These are phyloP conservation scores for Maniola hyperantus DNA, from an alignment of 2,888 invertebrate genomes.

Conservation along the genomic window DNA sequence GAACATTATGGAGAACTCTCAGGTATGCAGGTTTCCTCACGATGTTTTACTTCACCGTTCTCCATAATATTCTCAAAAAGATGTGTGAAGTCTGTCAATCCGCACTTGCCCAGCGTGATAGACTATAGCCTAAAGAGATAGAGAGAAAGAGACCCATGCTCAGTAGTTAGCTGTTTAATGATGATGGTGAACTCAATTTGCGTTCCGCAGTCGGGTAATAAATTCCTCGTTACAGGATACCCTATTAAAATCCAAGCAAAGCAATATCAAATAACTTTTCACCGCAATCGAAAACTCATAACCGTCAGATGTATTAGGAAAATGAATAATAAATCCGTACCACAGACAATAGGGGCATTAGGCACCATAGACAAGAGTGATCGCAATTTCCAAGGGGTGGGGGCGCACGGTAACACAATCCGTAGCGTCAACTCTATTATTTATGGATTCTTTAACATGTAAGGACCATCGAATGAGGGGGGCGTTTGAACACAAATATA, in stretches of 20 bases:
- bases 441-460: conserved; percentile 83
- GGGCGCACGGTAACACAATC: conserved; percentile 69
- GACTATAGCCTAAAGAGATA: too few species aligned
- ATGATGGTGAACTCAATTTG: too few species aligned
- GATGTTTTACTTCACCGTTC: too few species aligned
- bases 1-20: too few species aligned
- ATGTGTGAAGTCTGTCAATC: too few species aligned
- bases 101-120: too few species aligned
- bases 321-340: conserved; percentile 80
- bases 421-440: conserved; percentile 80
- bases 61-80: too few species aligned
- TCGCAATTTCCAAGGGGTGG: conserved; percentile 58
- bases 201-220: not conserved
- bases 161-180: too few species aligned
- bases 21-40: too few species aligned
- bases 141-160: too few species aligned
- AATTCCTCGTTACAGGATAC: conserved; percentile 10
- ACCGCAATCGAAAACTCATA: conserved; percentile 63
- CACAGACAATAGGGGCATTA: conserved; percentile 80
- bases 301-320: conserved; percentile 73
- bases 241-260: conserved; percentile 17
- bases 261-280: conserved; percentile 43
- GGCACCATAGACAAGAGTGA: conserved; percentile 72
- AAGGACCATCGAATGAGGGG: conserved; percentile 67
- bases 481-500: conserved; percentile 54